These are phyloP conservation scores for Pseudomyrmex gracilis DNA, from an alignment of 1,140 invertebrate genomes.

Conservation along the genomic window DNA sequence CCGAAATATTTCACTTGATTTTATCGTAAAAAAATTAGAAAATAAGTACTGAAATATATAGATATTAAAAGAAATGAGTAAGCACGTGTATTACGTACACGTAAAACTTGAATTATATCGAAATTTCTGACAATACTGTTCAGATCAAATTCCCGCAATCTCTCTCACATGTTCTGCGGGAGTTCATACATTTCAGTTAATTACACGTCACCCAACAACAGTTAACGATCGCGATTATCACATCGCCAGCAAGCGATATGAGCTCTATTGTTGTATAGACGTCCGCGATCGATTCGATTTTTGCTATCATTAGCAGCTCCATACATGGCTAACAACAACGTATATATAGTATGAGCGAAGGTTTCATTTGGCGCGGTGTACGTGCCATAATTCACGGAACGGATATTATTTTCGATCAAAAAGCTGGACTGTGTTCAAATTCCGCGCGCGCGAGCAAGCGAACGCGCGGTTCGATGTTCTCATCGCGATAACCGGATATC, in stretches of 20 bases:
- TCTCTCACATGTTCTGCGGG: not conserved
- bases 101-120: not conserved
- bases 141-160: not conserved
- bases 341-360: not conserved
- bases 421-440: constrained; percentile 18
- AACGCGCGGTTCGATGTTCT: constrained; percentile 10
- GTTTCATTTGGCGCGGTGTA: not conserved
- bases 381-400: constrained; percentile 14
- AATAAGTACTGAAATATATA: constrained; percentile 2
- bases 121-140: not conserved
- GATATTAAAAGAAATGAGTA: not conserved
- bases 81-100: no score
- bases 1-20: not conserved
- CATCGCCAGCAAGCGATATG: not conserved
- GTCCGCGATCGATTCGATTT: not conserved
- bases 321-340: not conserved
- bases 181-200: not conserved
- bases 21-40: constrained; percentile 14
- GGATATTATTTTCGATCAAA: constrained; percentile 36
- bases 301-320: not conserved
- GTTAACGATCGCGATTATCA: constrained; percentile 18
- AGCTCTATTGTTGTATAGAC: not conserved
- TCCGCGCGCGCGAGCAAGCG: not conserved
- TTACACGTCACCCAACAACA: not conserved
- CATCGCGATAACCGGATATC: constrained; percentile 25